phyloP scores from a whole-genome alignment of 2,888 invertebrate genomes.

The Drosophila dives region DNA sequence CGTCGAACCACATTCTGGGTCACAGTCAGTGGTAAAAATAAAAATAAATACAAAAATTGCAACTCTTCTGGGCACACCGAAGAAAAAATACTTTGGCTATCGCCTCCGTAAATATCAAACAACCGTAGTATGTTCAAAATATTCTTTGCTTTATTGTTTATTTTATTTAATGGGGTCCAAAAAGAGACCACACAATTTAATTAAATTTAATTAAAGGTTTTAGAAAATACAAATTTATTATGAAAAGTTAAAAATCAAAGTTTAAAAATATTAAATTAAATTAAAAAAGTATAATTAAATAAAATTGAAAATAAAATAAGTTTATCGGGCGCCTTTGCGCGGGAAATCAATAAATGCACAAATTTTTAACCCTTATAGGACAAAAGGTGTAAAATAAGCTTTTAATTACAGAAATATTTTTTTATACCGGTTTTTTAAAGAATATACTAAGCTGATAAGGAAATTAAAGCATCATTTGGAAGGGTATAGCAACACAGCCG shows the following conservation, averaged over 20 bases:
- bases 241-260: neutral
- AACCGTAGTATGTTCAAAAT: neutral
- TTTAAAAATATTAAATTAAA: neutral
- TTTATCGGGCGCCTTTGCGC: neutral
- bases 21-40: constrained; percentile 3
- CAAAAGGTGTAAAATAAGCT: neutral
- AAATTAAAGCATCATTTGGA: neutral
- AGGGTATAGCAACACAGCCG: constrained; percentile 14
- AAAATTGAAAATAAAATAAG: neutral
- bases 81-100: neutral
- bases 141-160: neutral
- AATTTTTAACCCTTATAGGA: neutral
- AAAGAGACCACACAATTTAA: neutral
- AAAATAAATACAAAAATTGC: neutral
- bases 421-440: neutral
- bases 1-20: constrained; percentile 21
- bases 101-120: neutral
- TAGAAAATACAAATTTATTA: neutral
- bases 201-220: no score
- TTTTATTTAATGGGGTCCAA: neutral
- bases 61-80: neutral
- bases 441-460: neutral
- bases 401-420: neutral
- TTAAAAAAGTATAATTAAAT: neutral
- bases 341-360: neutral